A percentile compares a stretch with the other conserved stretches of the same genome.
phyloP scores from a whole-genome alignment of 2,113 vertebrate genomes.

The Cathartes aura region DNA sequence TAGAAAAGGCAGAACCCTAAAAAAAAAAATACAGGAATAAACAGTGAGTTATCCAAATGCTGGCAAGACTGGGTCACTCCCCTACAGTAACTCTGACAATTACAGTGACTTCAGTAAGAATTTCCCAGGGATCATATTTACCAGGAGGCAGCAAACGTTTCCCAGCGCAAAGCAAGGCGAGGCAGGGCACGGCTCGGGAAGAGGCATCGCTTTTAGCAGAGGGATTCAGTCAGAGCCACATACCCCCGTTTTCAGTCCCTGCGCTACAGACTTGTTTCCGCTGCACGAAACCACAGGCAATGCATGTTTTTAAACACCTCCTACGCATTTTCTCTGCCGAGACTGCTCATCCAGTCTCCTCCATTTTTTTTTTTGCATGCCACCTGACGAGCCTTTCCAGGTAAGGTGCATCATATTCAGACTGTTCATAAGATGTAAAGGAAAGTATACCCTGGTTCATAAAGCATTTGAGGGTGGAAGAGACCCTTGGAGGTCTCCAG shows the following conservation, averaged over 20 bases:
- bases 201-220: background rate
- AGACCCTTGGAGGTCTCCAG: background rate
- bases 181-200: background rate
- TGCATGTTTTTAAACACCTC: conserved; percentile 55
- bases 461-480: background rate
- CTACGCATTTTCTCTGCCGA: background rate
- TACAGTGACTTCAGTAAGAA: background rate
- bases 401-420: background rate
- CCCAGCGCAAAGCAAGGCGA: background rate
- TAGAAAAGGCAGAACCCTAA: background rate
- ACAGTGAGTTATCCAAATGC: background rate
- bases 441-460: accelerated
- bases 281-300: conserved; percentile 15
- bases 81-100: background rate
- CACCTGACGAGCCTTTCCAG: conserved; percentile 33
- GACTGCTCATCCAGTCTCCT: conserved; percentile 35
- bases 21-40: background rate
- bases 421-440: background rate
- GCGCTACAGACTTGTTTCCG: conserved; percentile 8
- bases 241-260: background rate
- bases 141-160: background rate
- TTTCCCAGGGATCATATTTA: background rate
- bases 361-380: background rate
- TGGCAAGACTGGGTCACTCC: background rate
- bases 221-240: background rate